Evolutionary conservation across 2,113 vertebrate genomes (phyloP).

Genomic region (Hemibagrus wyckioides): DNA sequence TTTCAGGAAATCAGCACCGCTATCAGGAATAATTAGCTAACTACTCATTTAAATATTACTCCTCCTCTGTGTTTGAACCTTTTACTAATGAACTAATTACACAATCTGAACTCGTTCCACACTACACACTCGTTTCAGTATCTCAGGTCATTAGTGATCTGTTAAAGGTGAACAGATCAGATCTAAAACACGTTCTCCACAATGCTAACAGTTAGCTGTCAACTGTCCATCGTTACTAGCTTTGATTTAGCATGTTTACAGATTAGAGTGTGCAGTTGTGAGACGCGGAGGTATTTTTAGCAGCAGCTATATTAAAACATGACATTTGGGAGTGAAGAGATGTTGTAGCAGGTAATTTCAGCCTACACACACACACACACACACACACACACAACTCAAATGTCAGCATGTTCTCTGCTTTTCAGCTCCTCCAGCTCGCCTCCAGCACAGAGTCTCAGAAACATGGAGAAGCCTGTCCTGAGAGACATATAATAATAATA

Average conservation of each 20-base stretch:
- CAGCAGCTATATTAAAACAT: slow-evolving; percentile 7
- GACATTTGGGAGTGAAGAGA: slow-evolving; percentile 25
- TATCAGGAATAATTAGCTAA: neutral
- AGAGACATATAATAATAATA: too few species aligned
- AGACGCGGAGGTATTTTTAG: slow-evolving; percentile 3
- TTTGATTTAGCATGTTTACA: neutral
- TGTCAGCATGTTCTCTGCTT: slow-evolving; percentile 30
- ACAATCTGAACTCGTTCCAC: neutral
- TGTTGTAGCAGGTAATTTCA: slow-evolving; percentile 20
- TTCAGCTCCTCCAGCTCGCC: neutral
- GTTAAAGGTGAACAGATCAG: neutral
- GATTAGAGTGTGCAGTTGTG: neutral
- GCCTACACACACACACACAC: neutral
- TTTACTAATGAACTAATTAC: neutral
- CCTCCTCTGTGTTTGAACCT: neutral
- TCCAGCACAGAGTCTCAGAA: neutral
- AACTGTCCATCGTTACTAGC: neutral
- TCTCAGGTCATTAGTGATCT: neutral
- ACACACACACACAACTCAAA: slow-evolving; percentile 8
- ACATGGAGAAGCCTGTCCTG: neutral
- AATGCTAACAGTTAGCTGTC: neutral
- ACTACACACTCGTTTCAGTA: neutral
- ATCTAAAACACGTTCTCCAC: neutral
- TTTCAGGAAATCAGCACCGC: too few species aligned
- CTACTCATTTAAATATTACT: neutral